These are phyloP conservation scores for Alca torda DNA, from an alignment of 2,797 vertebrate species.

Conservation along the genomic window DNA sequence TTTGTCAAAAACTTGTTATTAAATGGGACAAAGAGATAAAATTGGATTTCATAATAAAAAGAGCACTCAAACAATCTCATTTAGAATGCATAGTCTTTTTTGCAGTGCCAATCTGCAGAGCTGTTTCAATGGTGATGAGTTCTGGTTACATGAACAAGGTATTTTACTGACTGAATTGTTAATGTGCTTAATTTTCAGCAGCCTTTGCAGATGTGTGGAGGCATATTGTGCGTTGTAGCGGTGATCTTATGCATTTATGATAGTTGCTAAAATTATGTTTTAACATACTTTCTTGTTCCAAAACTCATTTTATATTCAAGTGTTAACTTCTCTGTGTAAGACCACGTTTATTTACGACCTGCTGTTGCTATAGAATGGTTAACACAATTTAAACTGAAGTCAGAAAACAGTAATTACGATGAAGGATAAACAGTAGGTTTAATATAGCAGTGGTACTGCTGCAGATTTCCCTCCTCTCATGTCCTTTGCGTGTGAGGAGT, in stretches of 20 bases:
- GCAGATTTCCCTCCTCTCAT: background rate
- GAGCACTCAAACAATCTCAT: conserved; percentile 55
- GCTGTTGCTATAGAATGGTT: background rate
- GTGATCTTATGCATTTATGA: background rate
- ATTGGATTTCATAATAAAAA: conserved; percentile 70
- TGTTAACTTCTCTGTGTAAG: background rate
- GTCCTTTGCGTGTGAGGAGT: background rate
- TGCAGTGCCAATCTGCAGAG: background rate
- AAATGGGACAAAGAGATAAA: conserved; percentile 65
- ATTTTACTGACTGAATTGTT: conserved; percentile 20
- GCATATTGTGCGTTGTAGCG: background rate
- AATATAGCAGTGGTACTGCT: background rate
- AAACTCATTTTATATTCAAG: background rate
- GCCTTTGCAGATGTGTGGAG: background rate
- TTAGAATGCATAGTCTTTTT: conserved; percentile 54
- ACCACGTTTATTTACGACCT: background rate
- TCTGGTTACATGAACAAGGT: conserved; percentile 3
- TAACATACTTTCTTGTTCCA: background rate
- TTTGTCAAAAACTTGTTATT: conserved; percentile 66
- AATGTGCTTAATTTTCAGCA: conserved; percentile 41
- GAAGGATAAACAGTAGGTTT: background rate
- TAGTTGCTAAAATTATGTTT: background rate
- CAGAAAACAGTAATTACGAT: background rate
- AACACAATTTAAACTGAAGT: background rate
- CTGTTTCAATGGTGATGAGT: conserved; percentile 27